Evolutionary conservation across 2,888 invertebrate species (phyloP).

Genomic region (Lasius fuliginosus): DNA sequence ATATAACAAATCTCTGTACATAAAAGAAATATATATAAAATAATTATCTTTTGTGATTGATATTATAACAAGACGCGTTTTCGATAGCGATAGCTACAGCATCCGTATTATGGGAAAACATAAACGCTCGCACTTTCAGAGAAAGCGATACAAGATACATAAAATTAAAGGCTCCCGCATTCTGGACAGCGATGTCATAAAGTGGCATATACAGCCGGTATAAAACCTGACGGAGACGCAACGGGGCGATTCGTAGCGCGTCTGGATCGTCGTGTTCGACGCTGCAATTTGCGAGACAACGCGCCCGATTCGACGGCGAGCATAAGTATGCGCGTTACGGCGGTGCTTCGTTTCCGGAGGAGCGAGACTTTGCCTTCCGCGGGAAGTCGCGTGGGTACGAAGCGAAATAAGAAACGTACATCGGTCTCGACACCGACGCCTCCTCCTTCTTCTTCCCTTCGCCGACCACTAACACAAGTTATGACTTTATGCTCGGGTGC

Average conservation of each 20-base stretch:
- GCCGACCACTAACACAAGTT: conserved; percentile 73
- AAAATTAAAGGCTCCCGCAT: conserved; percentile 25
- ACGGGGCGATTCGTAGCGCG: conserved; percentile 14
- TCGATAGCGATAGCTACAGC: not conserved
- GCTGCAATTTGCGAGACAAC: conserved; percentile 22
- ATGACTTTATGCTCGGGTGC: conserved; percentile 81
- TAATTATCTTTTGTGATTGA: not conserved
- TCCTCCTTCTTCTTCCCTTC: conserved; percentile 56
- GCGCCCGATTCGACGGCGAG: conserved; percentile 17
- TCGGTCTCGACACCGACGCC: conserved; percentile 62
- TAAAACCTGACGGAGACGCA: conserved; percentile 29
- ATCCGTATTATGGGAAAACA: not conserved
- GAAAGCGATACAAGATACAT: conserved; percentile 21
- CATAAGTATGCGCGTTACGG: conserved; percentile 64
- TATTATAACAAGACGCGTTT: not conserved
- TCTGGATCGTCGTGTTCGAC: not conserved
- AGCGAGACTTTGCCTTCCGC: conserved; percentile 65
- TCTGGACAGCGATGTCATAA: conserved; percentile 19
- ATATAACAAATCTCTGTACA: not conserved
- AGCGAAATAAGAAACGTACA: conserved; percentile 56
- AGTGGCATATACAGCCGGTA: conserved; percentile 10
- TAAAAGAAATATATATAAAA: not conserved
- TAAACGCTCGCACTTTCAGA: conserved; percentile 9
- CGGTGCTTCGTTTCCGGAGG: conserved; percentile 64
- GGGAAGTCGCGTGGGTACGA: conserved; percentile 66